Conservation (phyloP, 2,113 vertebrate species). For the Callopanchax toddi region DNA sequence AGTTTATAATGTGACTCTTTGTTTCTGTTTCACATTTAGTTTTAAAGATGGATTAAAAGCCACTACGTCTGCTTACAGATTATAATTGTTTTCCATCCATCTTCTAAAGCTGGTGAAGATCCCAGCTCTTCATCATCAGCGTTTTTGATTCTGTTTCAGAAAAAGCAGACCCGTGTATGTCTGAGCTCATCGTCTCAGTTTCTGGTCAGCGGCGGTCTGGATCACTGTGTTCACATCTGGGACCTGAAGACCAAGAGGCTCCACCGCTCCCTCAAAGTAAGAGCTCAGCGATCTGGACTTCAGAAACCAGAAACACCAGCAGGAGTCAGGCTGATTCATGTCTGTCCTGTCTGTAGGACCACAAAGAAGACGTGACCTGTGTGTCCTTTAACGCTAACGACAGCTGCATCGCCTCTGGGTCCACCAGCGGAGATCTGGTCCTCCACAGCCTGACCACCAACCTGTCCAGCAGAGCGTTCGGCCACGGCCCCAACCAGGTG, state of each 20-base stretch:
- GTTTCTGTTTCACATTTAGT: too few relatives aligned
- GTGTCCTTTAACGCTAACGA: slow-evolving; percentile 92
- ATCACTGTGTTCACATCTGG: slow-evolving; percentile 93
- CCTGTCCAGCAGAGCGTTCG: slow-evolving; percentile 90
- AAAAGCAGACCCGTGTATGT: slow-evolving; percentile 90
- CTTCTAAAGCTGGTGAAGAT: too few relatives aligned
- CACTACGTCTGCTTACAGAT: too few relatives aligned
- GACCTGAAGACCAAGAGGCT: slow-evolving; percentile 92
- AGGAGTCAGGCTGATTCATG: not conserved
- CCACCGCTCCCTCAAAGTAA: slow-evolving; percentile 90
- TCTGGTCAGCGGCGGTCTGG: slow-evolving; percentile 90
- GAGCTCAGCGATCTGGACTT: not conserved
- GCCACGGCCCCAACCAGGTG: slow-evolving; percentile 90
- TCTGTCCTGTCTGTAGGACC: slow-evolving; percentile 82
- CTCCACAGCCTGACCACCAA: slow-evolving; percentile 94
- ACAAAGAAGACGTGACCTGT: slow-evolving; percentile 91
- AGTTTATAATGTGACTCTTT: too few relatives aligned
- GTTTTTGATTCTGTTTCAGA: slow-evolving; percentile 80
- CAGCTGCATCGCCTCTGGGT: slow-evolving; percentile 91
- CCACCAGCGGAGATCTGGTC: slow-evolving; percentile 93
- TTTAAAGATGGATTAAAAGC: too few relatives aligned
- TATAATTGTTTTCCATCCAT: too few relatives aligned
- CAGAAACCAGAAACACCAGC: not conserved
- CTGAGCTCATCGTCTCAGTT: slow-evolving; percentile 89
- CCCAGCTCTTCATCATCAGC: too few relatives aligned